Conservation (phyloP, 1,140 invertebrate species). For the Eueides isabella region DNA sequence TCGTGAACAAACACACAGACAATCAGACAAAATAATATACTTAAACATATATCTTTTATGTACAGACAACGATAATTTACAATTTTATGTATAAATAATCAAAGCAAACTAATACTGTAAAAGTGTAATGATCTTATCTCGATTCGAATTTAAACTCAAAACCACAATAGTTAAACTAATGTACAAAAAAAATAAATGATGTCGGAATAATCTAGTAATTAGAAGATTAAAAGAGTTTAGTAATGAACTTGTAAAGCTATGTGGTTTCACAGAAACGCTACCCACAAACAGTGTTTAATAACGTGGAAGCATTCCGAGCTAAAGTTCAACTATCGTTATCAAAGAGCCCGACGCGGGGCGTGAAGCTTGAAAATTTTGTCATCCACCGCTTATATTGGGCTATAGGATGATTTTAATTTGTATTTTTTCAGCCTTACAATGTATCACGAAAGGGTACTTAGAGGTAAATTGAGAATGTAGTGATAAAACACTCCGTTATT, state of each 20-base stretch:
- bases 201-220: not conserved
- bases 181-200: not conserved
- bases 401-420: not conserved
- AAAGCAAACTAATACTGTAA: no score
- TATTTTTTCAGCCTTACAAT: no score
- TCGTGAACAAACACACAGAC: no score
- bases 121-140: no score
- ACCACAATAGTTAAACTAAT: not conserved
- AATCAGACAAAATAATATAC: no score
- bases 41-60: no score
- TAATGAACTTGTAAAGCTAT: not conserved
- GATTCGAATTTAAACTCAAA: no score
- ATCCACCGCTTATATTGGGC: not conserved
- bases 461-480: no score
- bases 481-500: no score
- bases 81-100: no score
- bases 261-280: conserved; percentile 15
- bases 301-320: conserved; percentile 17
- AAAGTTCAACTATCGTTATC: conserved; percentile 11
- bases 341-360: conserved; percentile 23
- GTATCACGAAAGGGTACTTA: no score
- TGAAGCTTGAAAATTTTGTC: conserved; percentile 18
- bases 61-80: no score
- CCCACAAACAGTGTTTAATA: conserved; percentile 17
- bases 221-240: not conserved